These are phyloP conservation scores for Polydrusus pterygomalis DNA, from an alignment of 2,888 invertebrate genomes.

Conservation along the genomic window DNA sequence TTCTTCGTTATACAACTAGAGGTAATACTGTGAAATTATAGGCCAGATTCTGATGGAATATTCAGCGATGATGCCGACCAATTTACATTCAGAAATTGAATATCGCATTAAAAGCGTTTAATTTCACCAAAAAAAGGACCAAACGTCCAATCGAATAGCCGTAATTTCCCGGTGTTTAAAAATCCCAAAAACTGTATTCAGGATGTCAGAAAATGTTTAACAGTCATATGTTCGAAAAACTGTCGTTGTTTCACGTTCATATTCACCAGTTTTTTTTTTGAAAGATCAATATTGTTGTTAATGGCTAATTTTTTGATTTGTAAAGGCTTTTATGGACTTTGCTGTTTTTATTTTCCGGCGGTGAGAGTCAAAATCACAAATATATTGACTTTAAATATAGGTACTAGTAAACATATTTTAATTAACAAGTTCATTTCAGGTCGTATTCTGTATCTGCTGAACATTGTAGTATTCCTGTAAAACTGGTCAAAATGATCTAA, in stretches of 20 bases:
- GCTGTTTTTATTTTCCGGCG: no score
- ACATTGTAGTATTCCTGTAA: no score
- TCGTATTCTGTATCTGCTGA: no score
- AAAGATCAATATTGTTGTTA: background rate
- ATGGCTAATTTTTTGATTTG: background rate
- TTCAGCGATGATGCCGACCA: background rate
- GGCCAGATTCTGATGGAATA: no score
- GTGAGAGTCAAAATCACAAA: no score
- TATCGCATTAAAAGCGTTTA: background rate
- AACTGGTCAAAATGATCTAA: no score
- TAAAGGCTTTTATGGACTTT: background rate
- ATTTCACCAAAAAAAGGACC: conserved; percentile 5
- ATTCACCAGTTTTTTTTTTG: background rate
- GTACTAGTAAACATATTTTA: no score
- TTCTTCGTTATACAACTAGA: no score
- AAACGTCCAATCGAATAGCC: background rate
- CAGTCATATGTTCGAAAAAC: conserved; percentile 3
- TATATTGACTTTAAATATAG: no score
- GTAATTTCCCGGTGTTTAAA: conserved; percentile 11
- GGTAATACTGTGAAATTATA: no score
- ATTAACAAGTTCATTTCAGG: no score
- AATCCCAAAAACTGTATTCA: conserved; percentile 12
- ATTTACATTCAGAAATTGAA: conserved; percentile 7
- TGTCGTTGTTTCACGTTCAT: background rate
- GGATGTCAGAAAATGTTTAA: conserved; percentile 13